Conservation (phyloP, 2,888 invertebrate genomes). For the Rotaria socialis region DNA sequence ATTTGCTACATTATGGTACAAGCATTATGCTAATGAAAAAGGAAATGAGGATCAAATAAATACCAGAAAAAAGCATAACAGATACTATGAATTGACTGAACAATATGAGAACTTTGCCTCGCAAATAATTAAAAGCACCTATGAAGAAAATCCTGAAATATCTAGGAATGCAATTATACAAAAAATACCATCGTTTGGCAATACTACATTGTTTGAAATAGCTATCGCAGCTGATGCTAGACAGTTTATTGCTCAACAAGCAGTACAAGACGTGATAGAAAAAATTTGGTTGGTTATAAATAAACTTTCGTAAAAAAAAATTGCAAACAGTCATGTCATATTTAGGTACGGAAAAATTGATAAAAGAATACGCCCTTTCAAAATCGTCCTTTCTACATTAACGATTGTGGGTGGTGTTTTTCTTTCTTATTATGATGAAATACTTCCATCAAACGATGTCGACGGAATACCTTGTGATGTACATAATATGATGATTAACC, state of each 20-base stretch:
- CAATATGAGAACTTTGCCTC: slow-evolving; percentile 52
- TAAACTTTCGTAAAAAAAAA: neutral
- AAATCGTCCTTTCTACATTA: neutral
- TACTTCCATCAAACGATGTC: neutral
- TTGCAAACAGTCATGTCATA: neutral
- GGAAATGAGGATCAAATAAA: slow-evolving; percentile 48
- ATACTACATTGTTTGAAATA: slow-evolving; percentile 54
- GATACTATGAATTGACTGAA: slow-evolving; percentile 49
- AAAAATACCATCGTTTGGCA: slow-evolving; percentile 54
- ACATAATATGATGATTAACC: no score
- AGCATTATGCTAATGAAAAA: neutral
- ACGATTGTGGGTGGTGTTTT: neutral
- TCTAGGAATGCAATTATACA: slow-evolving; percentile 54
- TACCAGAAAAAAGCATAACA: slow-evolving; percentile 41
- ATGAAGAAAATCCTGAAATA: slow-evolving; percentile 54
- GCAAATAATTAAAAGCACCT: slow-evolving; percentile 56
- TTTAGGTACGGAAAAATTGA: neutral
- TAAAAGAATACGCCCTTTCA: neutral
- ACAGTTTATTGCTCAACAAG: slow-evolving; percentile 57
- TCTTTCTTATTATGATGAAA: neutral
- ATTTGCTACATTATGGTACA: neutral
- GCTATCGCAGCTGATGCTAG: slow-evolving; percentile 58
- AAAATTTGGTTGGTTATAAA: slow-evolving; percentile 56
- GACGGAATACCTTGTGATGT: no score
- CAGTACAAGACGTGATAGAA: slow-evolving; percentile 57